These are phyloP conservation scores for Euproctis similis DNA, from an alignment of 2,888 invertebrate genomes.

Conservation along the genomic window DNA sequence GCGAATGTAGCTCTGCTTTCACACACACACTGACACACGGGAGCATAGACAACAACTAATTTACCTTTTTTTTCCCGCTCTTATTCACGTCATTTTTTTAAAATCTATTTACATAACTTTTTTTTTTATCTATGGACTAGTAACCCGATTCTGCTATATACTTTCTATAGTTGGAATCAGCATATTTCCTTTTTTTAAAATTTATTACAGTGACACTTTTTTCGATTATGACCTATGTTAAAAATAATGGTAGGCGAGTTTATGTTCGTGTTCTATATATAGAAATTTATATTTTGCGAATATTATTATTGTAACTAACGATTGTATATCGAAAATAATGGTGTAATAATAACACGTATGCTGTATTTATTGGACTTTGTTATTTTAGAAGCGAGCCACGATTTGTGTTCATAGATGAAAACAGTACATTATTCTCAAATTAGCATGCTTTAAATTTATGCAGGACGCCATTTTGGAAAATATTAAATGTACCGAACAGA, in stretches of 20 bases:
- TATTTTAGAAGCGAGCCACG: constrained; percentile 60
- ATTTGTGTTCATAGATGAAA: constrained; percentile 71
- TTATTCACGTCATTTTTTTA: constrained; percentile 37
- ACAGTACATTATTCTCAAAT: too few relatives aligned
- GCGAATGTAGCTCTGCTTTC: constrained; percentile 75
- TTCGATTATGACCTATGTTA: constrained; percentile 29
- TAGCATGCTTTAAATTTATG: too few relatives aligned
- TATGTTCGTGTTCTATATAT: constrained; percentile 51
- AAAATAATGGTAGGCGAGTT: too few relatives aligned
- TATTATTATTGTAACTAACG: constrained; percentile 47
- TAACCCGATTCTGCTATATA: constrained; percentile 39
- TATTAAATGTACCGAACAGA: too few relatives aligned
- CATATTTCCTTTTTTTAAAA: constrained; percentile 37
- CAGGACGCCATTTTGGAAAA: too few relatives aligned
- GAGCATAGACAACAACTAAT: constrained; percentile 56
- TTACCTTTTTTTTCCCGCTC: constrained; percentile 41
- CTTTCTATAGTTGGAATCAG: constrained; percentile 25
- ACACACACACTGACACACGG: constrained; percentile 71
- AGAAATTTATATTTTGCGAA: constrained; percentile 34
- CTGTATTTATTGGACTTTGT: constrained; percentile 52
- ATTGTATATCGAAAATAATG: constrained; percentile 48
- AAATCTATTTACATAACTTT: constrained; percentile 31
- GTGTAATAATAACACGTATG: constrained; percentile 47
- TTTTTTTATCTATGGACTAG: constrained; percentile 19
- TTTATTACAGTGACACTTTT: constrained; percentile 41